These are phyloP conservation scores for Chlorocebus sabaeus DNA, from an alignment of 2,113 vertebrate genomes.

Conservation along the genomic window DNA sequence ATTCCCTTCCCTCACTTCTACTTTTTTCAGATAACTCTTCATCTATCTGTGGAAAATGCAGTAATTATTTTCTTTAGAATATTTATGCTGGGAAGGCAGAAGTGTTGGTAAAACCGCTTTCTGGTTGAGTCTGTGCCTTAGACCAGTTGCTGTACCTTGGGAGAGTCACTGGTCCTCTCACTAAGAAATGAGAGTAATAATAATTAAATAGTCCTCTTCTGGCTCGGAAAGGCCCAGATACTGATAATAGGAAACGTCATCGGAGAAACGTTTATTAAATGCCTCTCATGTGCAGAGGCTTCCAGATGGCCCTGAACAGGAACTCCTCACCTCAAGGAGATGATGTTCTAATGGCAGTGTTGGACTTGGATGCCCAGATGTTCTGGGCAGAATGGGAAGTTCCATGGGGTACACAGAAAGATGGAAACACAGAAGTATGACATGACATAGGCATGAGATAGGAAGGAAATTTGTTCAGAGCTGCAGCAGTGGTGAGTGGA, in stretches of 20 bases:
- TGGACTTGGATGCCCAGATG: neutral
- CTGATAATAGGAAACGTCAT: neutral
- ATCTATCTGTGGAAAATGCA: conserved; percentile 21
- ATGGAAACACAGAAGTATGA: neutral
- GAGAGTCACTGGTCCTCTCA: neutral
- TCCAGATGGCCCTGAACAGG: neutral
- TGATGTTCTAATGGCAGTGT: neutral
- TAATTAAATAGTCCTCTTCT: neutral
- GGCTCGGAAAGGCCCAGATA: neutral
- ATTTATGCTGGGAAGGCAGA: neutral
- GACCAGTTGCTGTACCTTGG: neutral
- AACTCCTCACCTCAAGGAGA: neutral
- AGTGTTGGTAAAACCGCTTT: neutral
- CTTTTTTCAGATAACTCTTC: neutral
- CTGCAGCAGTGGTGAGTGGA: neutral
- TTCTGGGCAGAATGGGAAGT: neutral
- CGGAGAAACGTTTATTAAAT: neutral
- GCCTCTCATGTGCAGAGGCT: neutral
- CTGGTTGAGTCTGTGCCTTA: neutral
- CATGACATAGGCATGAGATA: neutral
- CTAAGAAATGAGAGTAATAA: neutral
- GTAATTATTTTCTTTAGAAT: neutral
- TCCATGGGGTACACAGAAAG: neutral
- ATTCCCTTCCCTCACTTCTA: neutral
- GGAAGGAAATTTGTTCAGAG: neutral